Evolutionary conservation across 2,797 vertebrate genomes (phyloP).

Genomic region (Picus viridis): DNA sequence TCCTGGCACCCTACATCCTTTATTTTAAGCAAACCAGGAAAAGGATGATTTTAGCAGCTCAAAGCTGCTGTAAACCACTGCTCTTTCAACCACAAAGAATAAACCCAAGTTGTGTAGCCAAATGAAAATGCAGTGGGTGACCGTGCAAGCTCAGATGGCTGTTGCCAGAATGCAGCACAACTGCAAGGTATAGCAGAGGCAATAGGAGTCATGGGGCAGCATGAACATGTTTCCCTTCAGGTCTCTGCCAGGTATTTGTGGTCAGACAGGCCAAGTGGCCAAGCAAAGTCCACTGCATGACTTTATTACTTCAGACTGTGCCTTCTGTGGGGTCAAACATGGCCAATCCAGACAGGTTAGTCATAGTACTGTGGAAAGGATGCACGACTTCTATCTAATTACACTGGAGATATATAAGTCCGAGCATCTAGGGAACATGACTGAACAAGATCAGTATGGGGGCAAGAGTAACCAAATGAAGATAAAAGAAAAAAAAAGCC

Average conservation of each 20-base stretch:
- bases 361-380: neutral
- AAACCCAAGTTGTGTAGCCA: neutral
- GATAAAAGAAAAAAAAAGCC: neutral
- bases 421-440: neutral
- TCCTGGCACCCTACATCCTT: neutral
- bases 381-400: neutral
- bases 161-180: neutral
- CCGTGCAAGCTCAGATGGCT: fast-evolving
- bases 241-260: neutral
- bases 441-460: neutral
- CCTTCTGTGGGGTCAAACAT: neutral
- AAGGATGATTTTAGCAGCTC: neutral
- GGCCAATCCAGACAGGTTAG: neutral
- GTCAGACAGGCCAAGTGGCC: neutral
- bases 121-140: neutral
- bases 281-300: neutral
- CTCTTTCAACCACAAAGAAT: neutral
- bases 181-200: neutral
- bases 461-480: neutral
- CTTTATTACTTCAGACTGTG: neutral
- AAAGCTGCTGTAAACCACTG: neutral
- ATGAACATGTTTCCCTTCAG: neutral
- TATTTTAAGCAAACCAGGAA: neutral
- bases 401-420: neutral
- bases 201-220: neutral